These are phyloP conservation scores for Nautilus pompilius DNA, from an alignment of 1,140 invertebrate genomes.

Conservation along the genomic window DNA sequence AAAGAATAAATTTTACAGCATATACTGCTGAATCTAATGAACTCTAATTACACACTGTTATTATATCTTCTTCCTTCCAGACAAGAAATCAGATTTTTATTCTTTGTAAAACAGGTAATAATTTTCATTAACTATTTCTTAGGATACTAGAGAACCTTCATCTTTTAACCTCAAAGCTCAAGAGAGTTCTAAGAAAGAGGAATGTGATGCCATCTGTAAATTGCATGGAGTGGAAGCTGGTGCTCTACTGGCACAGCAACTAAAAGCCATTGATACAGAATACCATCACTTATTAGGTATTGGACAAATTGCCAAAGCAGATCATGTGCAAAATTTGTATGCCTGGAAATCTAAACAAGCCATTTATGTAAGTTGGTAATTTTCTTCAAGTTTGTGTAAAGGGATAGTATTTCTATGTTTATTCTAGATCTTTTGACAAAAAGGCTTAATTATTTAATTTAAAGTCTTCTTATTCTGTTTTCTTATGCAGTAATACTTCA, in stretches of 20 bases:
- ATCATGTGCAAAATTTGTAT: conserved; percentile 47
- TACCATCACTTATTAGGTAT: conserved; percentile 45
- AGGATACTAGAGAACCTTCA: conserved; percentile 32
- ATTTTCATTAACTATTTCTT: background rate
- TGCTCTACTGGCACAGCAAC: conserved; percentile 41
- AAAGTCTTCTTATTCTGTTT: no score
- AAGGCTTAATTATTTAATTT: no score
- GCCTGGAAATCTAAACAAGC: conserved; percentile 52
- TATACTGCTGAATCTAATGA: no score
- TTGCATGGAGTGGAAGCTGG: conserved; percentile 39
- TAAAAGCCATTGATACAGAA: conserved; percentile 52
- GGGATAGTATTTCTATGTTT: no score
- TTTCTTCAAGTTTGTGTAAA: background rate
- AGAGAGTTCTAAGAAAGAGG: conserved; percentile 52
- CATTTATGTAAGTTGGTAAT: conserved; percentile 37
- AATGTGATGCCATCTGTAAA: conserved; percentile 52
- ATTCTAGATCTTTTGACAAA: no score
- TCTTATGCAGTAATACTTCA: no score
- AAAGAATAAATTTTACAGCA: no score
- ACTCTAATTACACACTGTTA: no score
- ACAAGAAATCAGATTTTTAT: no score
- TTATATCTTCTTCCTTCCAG: no score
- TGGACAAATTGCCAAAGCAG: conserved; percentile 46
- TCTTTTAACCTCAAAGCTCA: conserved; percentile 42
- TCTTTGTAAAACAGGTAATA: no score